Evolutionary conservation across 2,113 vertebrate genomes (phyloP), one percentile per base, ranked within the genome.

Genomic region (Rattus norvegicus): DNA sequence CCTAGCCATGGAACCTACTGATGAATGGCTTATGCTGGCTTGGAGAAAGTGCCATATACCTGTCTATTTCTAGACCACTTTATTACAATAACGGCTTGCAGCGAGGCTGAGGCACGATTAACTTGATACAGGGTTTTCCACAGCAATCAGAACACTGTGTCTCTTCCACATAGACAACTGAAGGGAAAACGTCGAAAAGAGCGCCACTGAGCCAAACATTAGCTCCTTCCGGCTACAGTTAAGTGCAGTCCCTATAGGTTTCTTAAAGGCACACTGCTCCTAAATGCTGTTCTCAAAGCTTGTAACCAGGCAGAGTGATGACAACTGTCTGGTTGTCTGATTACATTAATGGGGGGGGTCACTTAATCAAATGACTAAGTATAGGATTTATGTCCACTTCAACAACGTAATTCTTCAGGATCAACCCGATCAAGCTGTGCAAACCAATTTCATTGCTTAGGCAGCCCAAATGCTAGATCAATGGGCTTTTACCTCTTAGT

Each of bases 91-190:
- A 91, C 10, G 92, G 33, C 56, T 88, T 95, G 43, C 26, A 95
- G 33, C 2, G 4, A 39, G 81, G 88, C 17, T 88, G 84, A 97
- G 94, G 84, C 83, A 93, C 59, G 63, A 95, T 95, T 90, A 95
- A 3, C 79, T 79, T 96, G 96, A 96, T 75, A 26, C 3, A 47
- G 67, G 72, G 56, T 97, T 98, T 92, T 65, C 73, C 96, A 84
- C 7, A 67, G 95, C 90, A 8, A 72, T 95, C 75, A 80, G 80
- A 95, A 96, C 81, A 56, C 61, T 72, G 92, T 19, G 54, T 93
- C 65, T 95, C 91, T 80, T 92, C 63, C 39, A 94, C 49, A 80
- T 1, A 77, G 43, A 73, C 91, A 95, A 96, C 0, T 77, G 96
- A 93, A 96, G 61, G 69, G 14, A 96, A 1, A 1, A 77, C 24